Base-by-base conservation (phyloP, 1,140 invertebrate species). In the Cardiocondyla obscurior region DNA sequence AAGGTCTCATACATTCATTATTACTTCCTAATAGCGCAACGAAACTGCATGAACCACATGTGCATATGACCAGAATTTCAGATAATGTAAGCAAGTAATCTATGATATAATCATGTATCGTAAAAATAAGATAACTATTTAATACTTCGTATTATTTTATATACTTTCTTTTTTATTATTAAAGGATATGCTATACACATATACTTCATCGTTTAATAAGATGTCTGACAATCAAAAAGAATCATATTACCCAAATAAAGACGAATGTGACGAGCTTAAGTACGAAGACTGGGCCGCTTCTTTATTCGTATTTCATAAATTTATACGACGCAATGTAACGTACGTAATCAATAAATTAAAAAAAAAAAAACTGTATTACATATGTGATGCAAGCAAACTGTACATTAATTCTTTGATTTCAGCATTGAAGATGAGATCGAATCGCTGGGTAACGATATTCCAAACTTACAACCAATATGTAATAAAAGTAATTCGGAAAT, bases 291-390 rank as follows among this genome's bases (percentile, higher is more conserved):
- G 74, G 74, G 51, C 62, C 30, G 44, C 74, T 30, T 79, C 46
- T 19, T n/a, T 79, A 53, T 79, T 79, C 4, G 33, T 79, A 16
- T 79, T 79, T 53, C 46, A 67, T 30, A 67, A 79, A 22, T 79
- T 79, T 79, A 53, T 53, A 53, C 62, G 46, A 42, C 62, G 74
- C 19, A 79, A 79, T 22, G 39, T 79, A 16, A 67, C 60, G 74
- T 67, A 79, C 12, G 74, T 79, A 42, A 30, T 39, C 10, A 3
- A 39, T 7, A 25, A 67, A 39, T 19, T 42, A 19, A 4, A 16
- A 55, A 30, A 67, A n/a, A 49, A 7, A 22, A 4, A 33, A 36
- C 6, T 22, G 16, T 7, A 49, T 16, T 22, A 49, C 3, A 19
- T 14, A 1, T 25, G 33, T n/a, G 28, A 46, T 3, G n/a, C 14